A percentile compares a stretch with the other conserved stretches of the same genome.
Evolutionary conservation across 2,113 vertebrate genomes (phyloP).

Genomic region (Chitala chitala): DNA sequence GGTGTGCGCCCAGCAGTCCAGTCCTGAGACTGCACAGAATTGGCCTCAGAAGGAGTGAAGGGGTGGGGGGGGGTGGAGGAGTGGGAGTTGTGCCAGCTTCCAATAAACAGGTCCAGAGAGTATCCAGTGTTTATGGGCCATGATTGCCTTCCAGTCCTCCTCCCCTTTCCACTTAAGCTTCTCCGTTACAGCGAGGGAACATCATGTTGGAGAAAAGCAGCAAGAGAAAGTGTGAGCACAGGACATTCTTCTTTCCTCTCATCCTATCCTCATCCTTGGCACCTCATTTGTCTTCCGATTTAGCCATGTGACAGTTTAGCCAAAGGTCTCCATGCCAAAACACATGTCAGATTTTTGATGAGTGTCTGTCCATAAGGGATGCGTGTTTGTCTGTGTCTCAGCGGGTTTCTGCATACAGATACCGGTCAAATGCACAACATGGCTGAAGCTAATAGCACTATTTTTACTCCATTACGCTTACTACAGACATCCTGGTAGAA

Average conservation of each 20-base stretch:
- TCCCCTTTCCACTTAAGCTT: not conserved
- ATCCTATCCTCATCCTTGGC: conserved; percentile 33
- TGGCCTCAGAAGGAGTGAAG: conserved; percentile 8
- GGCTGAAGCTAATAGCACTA: not conserved
- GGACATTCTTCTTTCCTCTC: not conserved
- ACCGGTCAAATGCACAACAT: conserved; percentile 11
- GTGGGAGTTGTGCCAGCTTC: conserved; percentile 25
- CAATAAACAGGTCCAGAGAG: conserved; percentile 60
- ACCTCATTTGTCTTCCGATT: conserved; percentile 56
- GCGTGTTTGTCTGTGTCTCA: not conserved
- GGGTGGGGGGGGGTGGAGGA: conserved; percentile 9
- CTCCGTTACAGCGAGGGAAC: not conserved
- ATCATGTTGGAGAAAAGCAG: not conserved
- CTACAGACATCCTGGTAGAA: not conserved
- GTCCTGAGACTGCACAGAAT: not conserved
- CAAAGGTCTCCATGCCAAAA: conserved; percentile 32
- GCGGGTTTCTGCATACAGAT: not conserved
- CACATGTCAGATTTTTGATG: not conserved
- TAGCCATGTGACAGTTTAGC: conserved; percentile 44
- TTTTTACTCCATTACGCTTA: not conserved
- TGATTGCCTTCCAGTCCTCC: conserved; percentile 28
- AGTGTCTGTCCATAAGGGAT: conserved; percentile 51
- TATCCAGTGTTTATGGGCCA: conserved; percentile 60
- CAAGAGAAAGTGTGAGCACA: not conserved
- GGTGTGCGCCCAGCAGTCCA: not conserved